Base-by-base conservation (phyloP, 2,888 invertebrate genomes). In the Hemistola chrysoprasaria region DNA sequence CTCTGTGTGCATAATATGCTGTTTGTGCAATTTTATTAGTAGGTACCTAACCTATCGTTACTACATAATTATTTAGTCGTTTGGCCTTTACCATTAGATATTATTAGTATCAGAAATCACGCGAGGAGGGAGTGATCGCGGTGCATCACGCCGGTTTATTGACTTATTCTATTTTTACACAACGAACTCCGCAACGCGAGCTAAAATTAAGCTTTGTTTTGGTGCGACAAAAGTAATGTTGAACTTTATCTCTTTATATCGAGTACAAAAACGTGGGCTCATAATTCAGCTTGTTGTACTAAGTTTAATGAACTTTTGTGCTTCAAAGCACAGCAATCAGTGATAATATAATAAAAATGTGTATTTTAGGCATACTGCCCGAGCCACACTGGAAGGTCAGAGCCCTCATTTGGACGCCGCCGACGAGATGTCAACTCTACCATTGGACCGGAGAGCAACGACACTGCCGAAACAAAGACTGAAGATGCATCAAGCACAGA, bases 321-420 rank as follows among this genome's bases (percentile, higher is more conserved):
- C n/a, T n/a, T n/a, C n/a, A n/a, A n/a, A n/a, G n/a, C n/a, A n/a
- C n/a, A n/a, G n/a, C n/a, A n/a, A n/a, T n/a, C n/a, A n/a, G n/a
- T n/a, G n/a, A n/a, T n/a, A n/a, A n/a, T n/a, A n/a, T n/a, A n/a
- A n/a, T n/a, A n/a, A n/a, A n/a, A 16, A 3, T 16, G 2, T 16
- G 16, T 16, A 16, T 67, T 63, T 5, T 66, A 92, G 92, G 96
- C 96, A 6, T 96, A 95, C 62, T 97, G 97, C 66, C 94, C 94
- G 11, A 92, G 94, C 16, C 93, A 94, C 22, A 91, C 93, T 2
- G 95, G 96, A 21, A 90, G 96, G 41, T 95, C 96, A 0, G 96
- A 96, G 61, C 94, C 95, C 0, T 96, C 96, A 0, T 95, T 95
- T 62, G 96, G 96, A 0, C 90, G 94, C 48, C 92, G 93, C 37